Conservation (phyloP, 1,140 invertebrate genomes). For the Brachionus plicatilis region DNA sequence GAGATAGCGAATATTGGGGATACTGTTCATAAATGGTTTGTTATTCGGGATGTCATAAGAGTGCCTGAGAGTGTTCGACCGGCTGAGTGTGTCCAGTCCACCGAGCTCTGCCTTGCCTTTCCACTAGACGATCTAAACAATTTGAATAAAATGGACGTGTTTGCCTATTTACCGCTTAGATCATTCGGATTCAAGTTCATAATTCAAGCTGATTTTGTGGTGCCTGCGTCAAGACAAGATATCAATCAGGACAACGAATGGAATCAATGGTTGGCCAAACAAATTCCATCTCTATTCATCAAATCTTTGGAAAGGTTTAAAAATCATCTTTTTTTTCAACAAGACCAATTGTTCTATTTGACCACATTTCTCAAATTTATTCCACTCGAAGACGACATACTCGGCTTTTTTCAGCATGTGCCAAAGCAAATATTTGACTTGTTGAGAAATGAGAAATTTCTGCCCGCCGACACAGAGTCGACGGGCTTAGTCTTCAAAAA, state of each 20-base stretch:
- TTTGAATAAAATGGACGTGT: neutral
- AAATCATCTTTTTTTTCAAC: neutral
- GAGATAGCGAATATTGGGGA: neutral
- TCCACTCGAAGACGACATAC: neutral
- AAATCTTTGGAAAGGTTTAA: neutral
- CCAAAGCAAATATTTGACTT: constrained; percentile 14
- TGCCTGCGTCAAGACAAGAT: constrained; percentile 34
- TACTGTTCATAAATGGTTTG: constrained; percentile 20
- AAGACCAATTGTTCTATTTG: neutral
- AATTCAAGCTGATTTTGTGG: constrained; percentile 40
- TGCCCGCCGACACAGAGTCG: neutral
- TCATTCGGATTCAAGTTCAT: constrained; percentile 35
- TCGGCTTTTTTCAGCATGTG: constrained; percentile 1
- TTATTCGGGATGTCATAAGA: neutral
- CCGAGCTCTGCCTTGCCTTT: constrained; percentile 33
- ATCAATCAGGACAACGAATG: constrained; percentile 21
- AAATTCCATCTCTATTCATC: constrained; percentile 24
- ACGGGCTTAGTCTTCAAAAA: neutral
- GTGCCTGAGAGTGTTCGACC: neutral
- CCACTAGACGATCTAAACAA: constrained; percentile 10
- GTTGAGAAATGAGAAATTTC: neutral
- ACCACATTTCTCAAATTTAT: constrained; percentile 23
- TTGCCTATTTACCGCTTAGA: constrained; percentile 37
- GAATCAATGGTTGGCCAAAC: constrained; percentile 32
- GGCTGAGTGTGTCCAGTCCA: neutral